Conservation (phyloP, 1,140 invertebrate species). For the Formica selysi region DNA sequence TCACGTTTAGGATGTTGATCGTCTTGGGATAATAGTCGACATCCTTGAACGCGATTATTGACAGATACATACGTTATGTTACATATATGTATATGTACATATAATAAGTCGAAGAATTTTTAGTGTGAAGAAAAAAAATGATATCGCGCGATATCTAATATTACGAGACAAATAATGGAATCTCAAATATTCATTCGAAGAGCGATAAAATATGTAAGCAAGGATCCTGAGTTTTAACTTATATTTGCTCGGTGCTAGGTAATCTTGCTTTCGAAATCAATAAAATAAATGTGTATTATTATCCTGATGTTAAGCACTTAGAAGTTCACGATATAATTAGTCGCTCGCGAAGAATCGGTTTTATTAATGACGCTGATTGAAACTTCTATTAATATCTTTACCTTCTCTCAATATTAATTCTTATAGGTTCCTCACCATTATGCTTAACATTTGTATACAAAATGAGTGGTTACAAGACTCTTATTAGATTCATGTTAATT, state of each 20-base stretch:
- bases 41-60: not conserved
- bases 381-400: not conserved
- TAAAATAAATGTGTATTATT: conserved; percentile 32
- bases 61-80: not conserved
- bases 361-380: conserved; percentile 21
- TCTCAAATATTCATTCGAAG: not conserved
- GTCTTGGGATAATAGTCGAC: not conserved
- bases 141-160: not conserved
- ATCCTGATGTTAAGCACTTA: conserved; percentile 17
- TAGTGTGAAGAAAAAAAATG: not conserved
- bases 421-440: not conserved
- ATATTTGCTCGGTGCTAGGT: not conserved
- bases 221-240: not conserved
- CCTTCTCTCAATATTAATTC: conserved; percentile 17
- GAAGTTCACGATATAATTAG: conserved; percentile 13
- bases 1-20: conserved; percentile 1
- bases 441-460: not conserved
- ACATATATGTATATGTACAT: not conserved
- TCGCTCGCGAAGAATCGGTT: conserved; percentile 1
- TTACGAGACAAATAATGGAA: not conserved
- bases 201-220: not conserved
- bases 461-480: not conserved
- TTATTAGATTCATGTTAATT: not conserved
- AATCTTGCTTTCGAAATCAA: not conserved
- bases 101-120: not conserved